Percentiles rank a stretch among this genome's conserved stretches.
phyloP scores from a whole-genome alignment of 2,797 vertebrate genomes.

The Ctenosaura bakeri region DNA sequence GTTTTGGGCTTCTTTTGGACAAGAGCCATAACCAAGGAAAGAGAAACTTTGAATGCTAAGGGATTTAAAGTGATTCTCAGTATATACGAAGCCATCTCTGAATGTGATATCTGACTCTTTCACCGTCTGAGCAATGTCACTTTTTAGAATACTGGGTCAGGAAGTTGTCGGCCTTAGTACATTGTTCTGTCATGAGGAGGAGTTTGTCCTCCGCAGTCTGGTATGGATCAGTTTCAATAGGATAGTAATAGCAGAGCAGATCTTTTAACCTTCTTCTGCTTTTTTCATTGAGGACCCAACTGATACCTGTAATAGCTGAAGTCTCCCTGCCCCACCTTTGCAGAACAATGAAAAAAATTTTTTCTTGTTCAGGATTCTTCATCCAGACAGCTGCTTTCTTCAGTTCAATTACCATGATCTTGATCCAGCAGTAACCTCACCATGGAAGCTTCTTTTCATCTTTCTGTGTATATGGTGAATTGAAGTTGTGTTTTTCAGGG shows the following conservation, averaged over 20 bases:
- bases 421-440: too few relatives aligned
- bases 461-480: not conserved
- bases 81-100: slow-evolving; percentile 81
- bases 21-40: not conserved
- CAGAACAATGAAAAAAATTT: slow-evolving; percentile 82
- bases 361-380: slow-evolving; percentile 82
- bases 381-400: slow-evolving; percentile 85
- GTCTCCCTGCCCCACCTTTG: slow-evolving; percentile 80
- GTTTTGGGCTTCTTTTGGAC: not conserved
- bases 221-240: slow-evolving; percentile 90
- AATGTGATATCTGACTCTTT: slow-evolving; percentile 87
- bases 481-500: not conserved
- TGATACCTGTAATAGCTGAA: slow-evolving; percentile 82
- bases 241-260: slow-evolving; percentile 89
- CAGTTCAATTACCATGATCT: slow-evolving; percentile 81
- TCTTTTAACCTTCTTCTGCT: slow-evolving; percentile 79
- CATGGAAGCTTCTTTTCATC: too few relatives aligned
- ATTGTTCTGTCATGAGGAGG: slow-evolving; percentile 94
- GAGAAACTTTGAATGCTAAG: not conserved
- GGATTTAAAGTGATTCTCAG: slow-evolving; percentile 3
- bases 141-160: slow-evolving; percentile 87
- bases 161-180: slow-evolving; percentile 89
- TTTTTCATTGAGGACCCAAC: too few relatives aligned
- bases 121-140: slow-evolving; percentile 83
- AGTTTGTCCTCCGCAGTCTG: slow-evolving; percentile 85